These are phyloP conservation scores for Tillus elongatus DNA, from an alignment of 2,888 invertebrate genomes.

Conservation along the genomic window DNA sequence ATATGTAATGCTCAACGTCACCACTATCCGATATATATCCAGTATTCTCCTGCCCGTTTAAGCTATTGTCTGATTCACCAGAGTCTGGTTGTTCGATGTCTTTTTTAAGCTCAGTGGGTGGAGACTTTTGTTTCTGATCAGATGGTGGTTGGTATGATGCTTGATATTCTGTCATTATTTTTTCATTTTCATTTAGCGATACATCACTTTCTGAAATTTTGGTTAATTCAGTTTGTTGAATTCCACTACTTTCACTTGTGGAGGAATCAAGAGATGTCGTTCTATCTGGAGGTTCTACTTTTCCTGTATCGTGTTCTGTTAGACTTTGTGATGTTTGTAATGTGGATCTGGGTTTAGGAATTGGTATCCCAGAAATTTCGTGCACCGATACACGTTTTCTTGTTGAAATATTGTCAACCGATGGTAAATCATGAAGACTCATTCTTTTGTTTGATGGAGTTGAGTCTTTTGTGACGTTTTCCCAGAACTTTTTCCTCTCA, in stretches of 20 bases:
- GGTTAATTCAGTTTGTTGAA: conserved; percentile 20
- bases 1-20: conserved; percentile 40
- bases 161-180: conserved; percentile 36
- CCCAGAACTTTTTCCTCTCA: conserved; percentile 47
- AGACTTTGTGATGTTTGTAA: conserved; percentile 29
- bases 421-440: conserved; percentile 31
- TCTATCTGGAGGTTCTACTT: conserved; percentile 20
- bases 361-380: conserved; percentile 33
- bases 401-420: conserved; percentile 25
- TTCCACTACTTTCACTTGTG: conserved; percentile 20
- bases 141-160: conserved; percentile 35
- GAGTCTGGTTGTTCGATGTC: conserved; percentile 32
- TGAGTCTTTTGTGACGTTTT: conserved; percentile 37
- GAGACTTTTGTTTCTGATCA: conserved; percentile 21
- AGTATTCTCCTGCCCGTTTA: conserved; percentile 34
- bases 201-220: conserved; percentile 20
- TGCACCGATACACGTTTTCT: conserved; percentile 36
- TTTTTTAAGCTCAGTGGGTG: conserved; percentile 15
- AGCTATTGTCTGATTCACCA: conserved; percentile 37
- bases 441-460: conserved; percentile 30
- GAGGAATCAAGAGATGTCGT: conserved; percentile 24
- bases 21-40: conserved; percentile 41
- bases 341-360: conserved; percentile 41
- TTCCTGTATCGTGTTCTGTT: conserved; percentile 19
- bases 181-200: conserved; percentile 13